These are phyloP conservation scores for Megalonaias nervosa DNA, from an alignment of 1,140 invertebrate species.

Conservation along the genomic window DNA sequence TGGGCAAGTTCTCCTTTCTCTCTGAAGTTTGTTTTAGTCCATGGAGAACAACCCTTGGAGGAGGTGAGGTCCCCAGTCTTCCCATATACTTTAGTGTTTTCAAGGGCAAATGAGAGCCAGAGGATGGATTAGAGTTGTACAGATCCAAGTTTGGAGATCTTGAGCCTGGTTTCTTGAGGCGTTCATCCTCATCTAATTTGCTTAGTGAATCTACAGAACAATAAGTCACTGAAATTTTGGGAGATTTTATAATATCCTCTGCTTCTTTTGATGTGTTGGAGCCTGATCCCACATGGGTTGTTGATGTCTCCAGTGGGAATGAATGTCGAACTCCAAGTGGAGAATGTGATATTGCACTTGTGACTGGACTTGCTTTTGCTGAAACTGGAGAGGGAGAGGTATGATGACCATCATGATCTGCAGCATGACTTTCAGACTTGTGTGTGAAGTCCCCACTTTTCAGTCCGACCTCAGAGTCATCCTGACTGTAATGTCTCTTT, in stretches of 20 bases:
- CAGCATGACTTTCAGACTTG: background rate
- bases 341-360: conserved; percentile 17
- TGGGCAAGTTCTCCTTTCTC: conserved; percentile 17
- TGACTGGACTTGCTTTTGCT: conserved; percentile 20
- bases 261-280: conserved; percentile 39
- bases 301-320: conserved; percentile 23
- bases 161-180: conserved; percentile 2
- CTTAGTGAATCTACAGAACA: conserved; percentile 27
- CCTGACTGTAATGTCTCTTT: conserved; percentile 29
- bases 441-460: conserved; percentile 12
- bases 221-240: conserved; percentile 27
- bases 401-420: conserved; percentile 1
- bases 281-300: conserved; percentile 21
- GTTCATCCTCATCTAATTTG: conserved; percentile 7
- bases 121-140: conserved; percentile 18
- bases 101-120: conserved; percentile 15
- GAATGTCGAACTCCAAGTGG: conserved; percentile 16
- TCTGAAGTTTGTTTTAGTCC: conserved; percentile 9
- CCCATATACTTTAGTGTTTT: conserved; percentile 26
- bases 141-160: conserved; percentile 29
- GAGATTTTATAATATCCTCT: conserved; percentile 35
- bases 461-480: conserved; percentile 39
- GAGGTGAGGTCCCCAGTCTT: conserved; percentile 29
- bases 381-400: conserved; percentile 46
- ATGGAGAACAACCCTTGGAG: conserved; percentile 30